phyloP scores from a whole-genome alignment of 2,113 vertebrate genomes.

The Dunckerocampus dactyliophorus region DNA sequence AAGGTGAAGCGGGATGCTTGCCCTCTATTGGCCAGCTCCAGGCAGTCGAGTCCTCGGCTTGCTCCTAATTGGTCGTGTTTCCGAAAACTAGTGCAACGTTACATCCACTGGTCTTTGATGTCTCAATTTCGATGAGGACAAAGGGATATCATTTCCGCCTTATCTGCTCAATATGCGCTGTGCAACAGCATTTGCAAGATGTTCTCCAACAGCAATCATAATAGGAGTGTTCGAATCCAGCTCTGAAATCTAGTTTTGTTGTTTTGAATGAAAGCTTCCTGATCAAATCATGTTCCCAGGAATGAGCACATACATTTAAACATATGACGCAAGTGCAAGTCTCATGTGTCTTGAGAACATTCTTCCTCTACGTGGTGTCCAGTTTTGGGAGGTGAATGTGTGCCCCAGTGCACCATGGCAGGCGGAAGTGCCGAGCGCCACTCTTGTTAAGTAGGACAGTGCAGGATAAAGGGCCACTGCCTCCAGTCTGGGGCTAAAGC shows the following conservation, averaged over 20 bases:
- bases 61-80: conserved; percentile 49
- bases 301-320: not conserved
- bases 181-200: conserved; percentile 11
- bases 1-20: conserved; percentile 65
- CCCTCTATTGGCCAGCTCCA: conserved; percentile 58
- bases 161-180: conserved; percentile 25
- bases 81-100: conserved; percentile 40
- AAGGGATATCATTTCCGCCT: conserved; percentile 20
- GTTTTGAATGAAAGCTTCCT: conserved; percentile 21
- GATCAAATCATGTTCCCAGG: not conserved
- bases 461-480: conserved; percentile 82
- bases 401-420: conserved; percentile 47
- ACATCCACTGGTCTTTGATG: conserved; percentile 40
- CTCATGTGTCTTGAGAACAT: conserved; percentile 28
- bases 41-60: conserved; percentile 40
- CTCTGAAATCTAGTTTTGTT: conserved; percentile 2
- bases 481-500: conserved; percentile 78
- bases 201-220: conserved; percentile 30
- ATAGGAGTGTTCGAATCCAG: conserved; percentile 20
- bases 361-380: conserved; percentile 33
- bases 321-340: conserved; percentile 14
- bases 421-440: conserved; percentile 73
- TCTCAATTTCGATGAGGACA: conserved; percentile 42
- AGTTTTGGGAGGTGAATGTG: conserved; percentile 32
- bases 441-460: conserved; percentile 80